Evolutionary conservation across 2,113 vertebrate species (phyloP).

Genomic region (Psammodynastes pulverulentus): DNA sequence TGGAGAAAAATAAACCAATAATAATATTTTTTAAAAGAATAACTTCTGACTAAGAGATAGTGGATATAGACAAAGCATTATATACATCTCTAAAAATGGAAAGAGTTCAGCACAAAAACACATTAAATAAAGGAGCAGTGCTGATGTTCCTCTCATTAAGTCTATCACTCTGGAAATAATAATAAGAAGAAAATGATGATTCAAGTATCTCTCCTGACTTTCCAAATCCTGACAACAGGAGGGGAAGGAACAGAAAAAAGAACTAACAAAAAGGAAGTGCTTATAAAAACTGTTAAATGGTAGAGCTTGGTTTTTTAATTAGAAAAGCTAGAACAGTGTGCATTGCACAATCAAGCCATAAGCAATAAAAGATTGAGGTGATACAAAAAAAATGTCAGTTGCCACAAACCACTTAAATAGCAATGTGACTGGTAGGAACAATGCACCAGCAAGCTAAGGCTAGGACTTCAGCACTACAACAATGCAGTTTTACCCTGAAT

Average conservation of each 20-base stretch:
- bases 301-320: neutral
- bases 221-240: neutral
- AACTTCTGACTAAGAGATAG: neutral
- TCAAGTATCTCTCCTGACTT: neutral
- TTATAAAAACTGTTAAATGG: neutral
- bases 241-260: neutral
- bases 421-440: neutral
- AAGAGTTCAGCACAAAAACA: neutral
- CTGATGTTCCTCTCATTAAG: neutral
- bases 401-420: neutral
- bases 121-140: neutral
- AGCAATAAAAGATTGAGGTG: neutral
- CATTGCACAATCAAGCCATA: neutral
- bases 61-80: neutral
- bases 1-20: neutral
- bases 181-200: neutral
- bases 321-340: neutral
- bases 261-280: neutral
- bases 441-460: neutral
- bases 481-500: neutral
- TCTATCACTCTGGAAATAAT: neutral
- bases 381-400: neutral
- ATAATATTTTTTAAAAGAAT: neutral
- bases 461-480: neutral
- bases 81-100: conserved; percentile 4